These are phyloP conservation scores for Metalampra italica DNA, from an alignment of 2,888 invertebrate genomes.

Conservation along the genomic window DNA sequence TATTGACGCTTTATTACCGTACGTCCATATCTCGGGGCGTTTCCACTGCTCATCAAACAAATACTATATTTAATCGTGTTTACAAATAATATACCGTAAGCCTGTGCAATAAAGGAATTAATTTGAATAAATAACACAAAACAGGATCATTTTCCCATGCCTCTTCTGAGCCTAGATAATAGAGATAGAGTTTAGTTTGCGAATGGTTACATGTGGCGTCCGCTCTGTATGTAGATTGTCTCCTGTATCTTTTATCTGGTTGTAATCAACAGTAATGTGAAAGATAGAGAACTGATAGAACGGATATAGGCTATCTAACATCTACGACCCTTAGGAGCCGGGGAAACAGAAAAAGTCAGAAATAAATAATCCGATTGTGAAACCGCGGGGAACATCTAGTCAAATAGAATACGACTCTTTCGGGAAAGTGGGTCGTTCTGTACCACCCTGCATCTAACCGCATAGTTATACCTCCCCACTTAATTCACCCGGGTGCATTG, in stretches of 20 bases:
- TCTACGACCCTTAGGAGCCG: too few species aligned
- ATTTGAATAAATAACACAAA: constrained; percentile 23
- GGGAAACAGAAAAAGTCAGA: too few species aligned
- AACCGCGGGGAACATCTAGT: too few species aligned
- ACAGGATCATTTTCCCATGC: constrained; percentile 6
- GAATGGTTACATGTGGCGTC: constrained; percentile 35
- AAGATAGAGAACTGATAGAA: too few species aligned
- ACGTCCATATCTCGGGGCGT: constrained; percentile 20
- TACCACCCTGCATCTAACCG: too few species aligned
- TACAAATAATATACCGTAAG: constrained; percentile 26
- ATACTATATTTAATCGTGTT: constrained; percentile 31
- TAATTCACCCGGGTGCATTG: too few species aligned
- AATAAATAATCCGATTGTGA: too few species aligned
- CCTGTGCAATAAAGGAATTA: constrained; percentile 23
- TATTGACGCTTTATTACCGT: constrained; percentile 4
- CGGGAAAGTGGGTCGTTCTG: too few species aligned
- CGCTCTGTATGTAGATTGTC: not conserved
- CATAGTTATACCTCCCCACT: too few species aligned
- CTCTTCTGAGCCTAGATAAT: constrained; percentile 1
- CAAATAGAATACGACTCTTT: too few species aligned
- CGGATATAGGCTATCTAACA: too few species aligned
- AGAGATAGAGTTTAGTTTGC: constrained; percentile 32
- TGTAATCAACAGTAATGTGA: too few species aligned
- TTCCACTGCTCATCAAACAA: constrained; percentile 42
- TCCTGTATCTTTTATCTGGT: not conserved